Base-by-base conservation (phyloP, 2,113 vertebrate genomes). In the Hyla sarda region DNA sequence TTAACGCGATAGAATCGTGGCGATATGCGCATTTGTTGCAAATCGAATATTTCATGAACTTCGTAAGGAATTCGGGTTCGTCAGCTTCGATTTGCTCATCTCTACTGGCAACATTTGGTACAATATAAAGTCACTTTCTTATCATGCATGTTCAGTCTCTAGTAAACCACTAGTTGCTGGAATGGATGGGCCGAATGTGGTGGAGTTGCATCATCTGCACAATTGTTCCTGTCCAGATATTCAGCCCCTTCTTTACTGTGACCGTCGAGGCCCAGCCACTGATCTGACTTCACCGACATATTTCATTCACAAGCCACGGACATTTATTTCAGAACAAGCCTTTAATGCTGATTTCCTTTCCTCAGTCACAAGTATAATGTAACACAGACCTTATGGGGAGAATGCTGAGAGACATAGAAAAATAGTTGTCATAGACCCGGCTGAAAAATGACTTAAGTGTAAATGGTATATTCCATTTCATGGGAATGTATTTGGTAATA, bases 361-460 rank as follows among this genome's bases (percentile, higher is more conserved):
- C 58, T n/a, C 19, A 34, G 52, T 79, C 28, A 37, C 2, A 17
- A 62, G 12, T 17, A 60, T 80, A 80, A 80, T 80, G 37, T 37
- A 45, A 80, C 23, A 25, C 50, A 79, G 50, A 37, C 50, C 54
- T 45, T n/a, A 80, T 14, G 34, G 21, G 11, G 19, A 34, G 21
- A 78, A 30, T 5, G 32, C 50, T 62, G 54, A 76, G 45, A 50
- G 47, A 50, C 25, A 25, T 52, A 50, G 54, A 62, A 25, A 41
- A 80, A 32, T 32, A 54, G 13, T 54, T 77, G 75, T 54, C 75
- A 54, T 30, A 37, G 50, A 30, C 45, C 19, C 45, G 73, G 6
- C 48, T 81, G 77, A 86, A 86, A 73, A 86, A 86, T 81, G 77
- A 73, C 75, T 80, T 23, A 19, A 5, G 52, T 62, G 37, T 84